Percentiles rank a stretch among this genome's conserved stretches.
Conservation (phyloP, 2,113 vertebrate genomes). For the Murina feae region DNA sequence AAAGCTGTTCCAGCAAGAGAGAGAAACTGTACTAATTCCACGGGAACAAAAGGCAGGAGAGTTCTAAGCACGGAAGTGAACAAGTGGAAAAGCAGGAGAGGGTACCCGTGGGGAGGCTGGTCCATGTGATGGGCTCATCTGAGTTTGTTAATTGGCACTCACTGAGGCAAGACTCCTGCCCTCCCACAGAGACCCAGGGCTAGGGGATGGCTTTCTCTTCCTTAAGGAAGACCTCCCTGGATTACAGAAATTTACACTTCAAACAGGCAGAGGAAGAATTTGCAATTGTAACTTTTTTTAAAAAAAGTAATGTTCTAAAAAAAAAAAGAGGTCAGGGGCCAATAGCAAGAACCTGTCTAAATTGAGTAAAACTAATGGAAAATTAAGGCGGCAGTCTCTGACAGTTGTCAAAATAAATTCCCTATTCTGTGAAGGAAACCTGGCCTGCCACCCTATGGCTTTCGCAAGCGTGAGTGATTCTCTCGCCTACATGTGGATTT, state of each 20-base stretch:
- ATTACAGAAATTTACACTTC: background rate
- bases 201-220: background rate
- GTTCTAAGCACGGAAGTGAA: background rate
- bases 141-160: background rate
- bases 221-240: too few species aligned
- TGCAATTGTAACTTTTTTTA: background rate
- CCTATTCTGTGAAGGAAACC: background rate
- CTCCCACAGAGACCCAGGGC: background rate
- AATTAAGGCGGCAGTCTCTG: background rate
- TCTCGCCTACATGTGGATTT: background rate
- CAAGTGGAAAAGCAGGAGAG: background rate
- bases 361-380: background rate
- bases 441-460: background rate
- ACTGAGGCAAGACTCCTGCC: background rate
- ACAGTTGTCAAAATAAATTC: background rate
- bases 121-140: background rate
- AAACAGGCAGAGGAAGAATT: background rate
- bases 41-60: background rate
- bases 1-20: too few species aligned
- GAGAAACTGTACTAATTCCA: background rate
- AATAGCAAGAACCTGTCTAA: background rate
- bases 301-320: background rate
- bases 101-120: background rate
- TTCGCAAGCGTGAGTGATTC: background rate
- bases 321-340: background rate